Percentiles rank a stretch among this genome's conserved stretches.
Evolutionary conservation across 2,113 vertebrate genomes (phyloP).

Genomic region (Colossoma macropomum): DNA sequence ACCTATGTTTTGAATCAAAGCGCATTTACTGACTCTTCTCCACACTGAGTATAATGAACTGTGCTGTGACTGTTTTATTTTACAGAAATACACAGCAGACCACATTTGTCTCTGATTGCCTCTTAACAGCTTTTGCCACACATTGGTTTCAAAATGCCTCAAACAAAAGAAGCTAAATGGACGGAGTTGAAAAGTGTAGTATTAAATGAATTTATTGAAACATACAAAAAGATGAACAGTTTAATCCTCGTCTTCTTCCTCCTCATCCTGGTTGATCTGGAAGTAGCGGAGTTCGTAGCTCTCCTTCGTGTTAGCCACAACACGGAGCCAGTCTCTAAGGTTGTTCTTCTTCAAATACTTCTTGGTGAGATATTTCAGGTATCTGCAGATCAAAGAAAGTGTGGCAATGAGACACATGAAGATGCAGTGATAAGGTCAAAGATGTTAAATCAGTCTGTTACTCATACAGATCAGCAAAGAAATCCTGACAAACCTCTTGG

Average conservation of each 20-base stretch:
- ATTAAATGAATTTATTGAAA: slow-evolving; percentile 60
- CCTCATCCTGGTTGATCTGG: slow-evolving; percentile 89
- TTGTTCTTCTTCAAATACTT: slow-evolving; percentile 90
- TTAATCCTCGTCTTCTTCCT: slow-evolving; percentile 89
- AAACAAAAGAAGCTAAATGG: not conserved
- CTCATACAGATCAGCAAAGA: not conserved
- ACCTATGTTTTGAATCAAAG: not conserved
- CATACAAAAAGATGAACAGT: slow-evolving; percentile 55
- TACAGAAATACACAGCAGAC: not conserved
- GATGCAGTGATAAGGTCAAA: not conserved
- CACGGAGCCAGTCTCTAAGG: slow-evolving; percentile 84
- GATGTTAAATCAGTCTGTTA: not conserved
- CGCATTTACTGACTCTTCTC: not conserved
- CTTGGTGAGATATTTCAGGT: slow-evolving; percentile 90
- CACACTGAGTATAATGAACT: no score
- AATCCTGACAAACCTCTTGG: slow-evolving; percentile 79
- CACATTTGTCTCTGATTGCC: not conserved
- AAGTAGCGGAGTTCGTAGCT: slow-evolving; percentile 87
- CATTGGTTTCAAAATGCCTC: not conserved
- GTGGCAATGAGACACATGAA: not conserved
- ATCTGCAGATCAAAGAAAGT: slow-evolving; percentile 68
- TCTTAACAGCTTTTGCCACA: not conserved
- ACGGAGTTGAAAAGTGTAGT: slow-evolving; percentile 14
- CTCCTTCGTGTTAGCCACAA: slow-evolving; percentile 87
- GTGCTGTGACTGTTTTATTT: not conserved